phyloP scores from a whole-genome alignment of 1,140 invertebrate species.

The Eufriesea mexicana region DNA sequence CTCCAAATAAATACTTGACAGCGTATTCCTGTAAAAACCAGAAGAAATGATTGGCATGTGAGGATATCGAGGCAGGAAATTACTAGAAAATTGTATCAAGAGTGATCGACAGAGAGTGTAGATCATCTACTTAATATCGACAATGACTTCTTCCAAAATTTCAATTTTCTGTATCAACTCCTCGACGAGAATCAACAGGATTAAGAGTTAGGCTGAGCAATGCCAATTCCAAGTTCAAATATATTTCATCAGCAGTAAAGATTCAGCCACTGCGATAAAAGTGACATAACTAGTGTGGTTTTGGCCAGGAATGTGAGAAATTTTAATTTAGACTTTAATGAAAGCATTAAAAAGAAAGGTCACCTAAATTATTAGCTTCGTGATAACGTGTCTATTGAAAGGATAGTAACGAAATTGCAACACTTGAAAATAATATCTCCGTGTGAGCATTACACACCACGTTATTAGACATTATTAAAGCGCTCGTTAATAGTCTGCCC shows the following conservation, averaged over 20 bases:
- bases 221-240: background rate
- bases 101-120: background rate
- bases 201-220: slow-evolving; percentile 22
- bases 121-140: background rate
- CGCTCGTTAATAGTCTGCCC: slow-evolving; percentile 1
- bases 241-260: background rate
- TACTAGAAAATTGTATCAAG: background rate
- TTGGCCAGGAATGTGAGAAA: background rate
- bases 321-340: background rate
- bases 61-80: background rate
- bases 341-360: background rate
- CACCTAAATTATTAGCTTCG: background rate
- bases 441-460: background rate
- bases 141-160: background rate
- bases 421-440: slow-evolving; percentile 21
- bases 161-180: background rate
- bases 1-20: too few relatives aligned
- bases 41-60: background rate
- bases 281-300: background rate
- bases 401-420: background rate
- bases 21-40: too few relatives aligned
- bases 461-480: slow-evolving; percentile 8
- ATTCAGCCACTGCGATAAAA: background rate
- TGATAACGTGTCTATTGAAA: background rate
- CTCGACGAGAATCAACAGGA: background rate